Percentiles rank a stretch among this genome's conserved stretches.
Conservation (phyloP, 2,797 vertebrate genomes). For the Enteromius thamalakanensis region DNA sequence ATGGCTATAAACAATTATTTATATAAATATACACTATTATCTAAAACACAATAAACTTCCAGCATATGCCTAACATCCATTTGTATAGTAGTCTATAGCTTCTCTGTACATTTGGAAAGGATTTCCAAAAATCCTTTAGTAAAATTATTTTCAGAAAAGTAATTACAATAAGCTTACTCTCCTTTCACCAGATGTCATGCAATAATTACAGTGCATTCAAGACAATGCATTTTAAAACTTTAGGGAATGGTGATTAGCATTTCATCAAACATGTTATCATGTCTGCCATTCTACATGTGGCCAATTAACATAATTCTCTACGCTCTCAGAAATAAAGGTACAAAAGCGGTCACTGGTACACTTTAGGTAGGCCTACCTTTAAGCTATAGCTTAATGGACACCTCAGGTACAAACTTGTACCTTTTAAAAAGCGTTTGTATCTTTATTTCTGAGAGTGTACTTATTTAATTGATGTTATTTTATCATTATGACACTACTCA, state of each 20-base stretch:
- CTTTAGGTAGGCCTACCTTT: too few species aligned
- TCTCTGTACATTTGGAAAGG: background rate
- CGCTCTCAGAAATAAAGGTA: too few species aligned
- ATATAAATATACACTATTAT: background rate
- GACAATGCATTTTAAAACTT: background rate
- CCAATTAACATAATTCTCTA: background rate
- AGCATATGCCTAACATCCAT: background rate
- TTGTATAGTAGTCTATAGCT: background rate
- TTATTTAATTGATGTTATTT: background rate
- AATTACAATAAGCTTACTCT: background rate
- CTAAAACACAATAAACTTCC: background rate
- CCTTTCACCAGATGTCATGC: background rate
- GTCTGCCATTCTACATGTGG: background rate
- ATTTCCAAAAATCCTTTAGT: slow-evolving; percentile 10
- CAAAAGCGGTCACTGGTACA: too few species aligned
- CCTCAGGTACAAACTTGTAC: too few species aligned
- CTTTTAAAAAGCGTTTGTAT: too few species aligned
- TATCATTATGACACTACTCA: background rate
- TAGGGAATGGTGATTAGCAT: background rate
- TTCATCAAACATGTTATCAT: background rate
- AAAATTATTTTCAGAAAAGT: background rate
- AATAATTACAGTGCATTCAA: background rate
- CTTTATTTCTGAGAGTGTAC: background rate
- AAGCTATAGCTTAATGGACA: too few species aligned
- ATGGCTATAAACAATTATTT: background rate